These are phyloP conservation scores for Helleia helle DNA, from an alignment of 2,888 invertebrate genomes.

Conservation along the genomic window DNA sequence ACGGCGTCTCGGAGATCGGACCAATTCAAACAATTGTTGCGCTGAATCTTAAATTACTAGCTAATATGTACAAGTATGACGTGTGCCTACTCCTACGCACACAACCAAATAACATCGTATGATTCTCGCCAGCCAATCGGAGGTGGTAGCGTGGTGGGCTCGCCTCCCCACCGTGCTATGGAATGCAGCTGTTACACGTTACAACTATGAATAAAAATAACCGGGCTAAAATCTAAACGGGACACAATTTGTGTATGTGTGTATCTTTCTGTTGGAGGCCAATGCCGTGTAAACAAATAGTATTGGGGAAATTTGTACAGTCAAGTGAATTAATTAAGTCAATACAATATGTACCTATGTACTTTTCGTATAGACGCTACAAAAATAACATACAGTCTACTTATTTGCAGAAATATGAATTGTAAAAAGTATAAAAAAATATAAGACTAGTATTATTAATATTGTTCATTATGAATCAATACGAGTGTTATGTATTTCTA, in stretches of 20 bases:
- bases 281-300: constrained; percentile 11
- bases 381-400: no score
- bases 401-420: no score
- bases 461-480: no score
- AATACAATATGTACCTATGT: no score
- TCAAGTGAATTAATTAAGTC: no score
- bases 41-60: constrained; percentile 52
- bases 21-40: constrained; percentile 44
- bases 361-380: no score
- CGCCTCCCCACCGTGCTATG: constrained; percentile 60
- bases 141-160: constrained; percentile 55
- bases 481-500: no score
- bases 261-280: neutral
- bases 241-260: constrained; percentile 41
- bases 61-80: constrained; percentile 43
- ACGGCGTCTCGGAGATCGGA: constrained; percentile 51
- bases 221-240: constrained; percentile 43
- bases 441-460: no score
- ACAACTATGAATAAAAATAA: constrained; percentile 51
- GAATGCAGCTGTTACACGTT: constrained; percentile 44
- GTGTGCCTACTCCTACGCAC: constrained; percentile 38
- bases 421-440: no score
- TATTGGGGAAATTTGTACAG: no score
- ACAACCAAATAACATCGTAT: constrained; percentile 59
- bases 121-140: constrained; percentile 56